Conservation (phyloP, 2,113 vertebrate species). For the Regulus satrapa region DNA sequence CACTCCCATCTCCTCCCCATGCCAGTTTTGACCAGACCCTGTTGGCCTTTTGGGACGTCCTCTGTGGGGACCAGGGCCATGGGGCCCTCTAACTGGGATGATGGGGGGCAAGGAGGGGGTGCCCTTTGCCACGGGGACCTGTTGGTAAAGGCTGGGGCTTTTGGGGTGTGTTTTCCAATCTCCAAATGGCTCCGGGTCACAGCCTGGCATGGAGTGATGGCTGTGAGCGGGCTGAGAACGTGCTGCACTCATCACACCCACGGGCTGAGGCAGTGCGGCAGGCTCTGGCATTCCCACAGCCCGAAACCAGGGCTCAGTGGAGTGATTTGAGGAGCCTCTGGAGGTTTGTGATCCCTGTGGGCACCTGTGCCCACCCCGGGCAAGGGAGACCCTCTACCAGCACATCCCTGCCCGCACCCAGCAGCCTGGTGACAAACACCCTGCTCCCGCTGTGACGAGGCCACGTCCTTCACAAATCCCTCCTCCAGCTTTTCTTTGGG, state of each 20-base stretch:
- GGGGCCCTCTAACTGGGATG: not conserved
- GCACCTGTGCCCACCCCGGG: not conserved
- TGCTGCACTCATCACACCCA: not conserved
- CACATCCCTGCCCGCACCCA: not conserved
- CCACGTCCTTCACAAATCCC: not conserved
- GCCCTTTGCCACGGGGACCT: not conserved
- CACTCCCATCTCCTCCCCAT: not conserved
- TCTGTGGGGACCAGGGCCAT: not conserved
- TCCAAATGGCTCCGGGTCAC: not conserved
- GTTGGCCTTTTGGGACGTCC: not conserved
- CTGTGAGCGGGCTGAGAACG: not conserved
- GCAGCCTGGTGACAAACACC: not conserved
- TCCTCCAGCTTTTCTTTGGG: not conserved
- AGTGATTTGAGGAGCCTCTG: not conserved
- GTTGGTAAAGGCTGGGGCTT: accelerated
- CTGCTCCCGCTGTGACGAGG: accelerated
- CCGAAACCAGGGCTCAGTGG: not conserved
- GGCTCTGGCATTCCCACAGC: not conserved
- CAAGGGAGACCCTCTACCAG: not conserved
- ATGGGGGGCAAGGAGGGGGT: not conserved
- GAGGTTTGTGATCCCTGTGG: not conserved
- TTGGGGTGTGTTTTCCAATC: not conserved
- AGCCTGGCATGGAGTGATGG: not conserved
- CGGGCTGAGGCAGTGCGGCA: not conserved
- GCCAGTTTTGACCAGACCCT: conserved; percentile 17